Base-by-base conservation (phyloP, 2,797 vertebrate species). In the Odontamblyopus rebecca region DNA sequence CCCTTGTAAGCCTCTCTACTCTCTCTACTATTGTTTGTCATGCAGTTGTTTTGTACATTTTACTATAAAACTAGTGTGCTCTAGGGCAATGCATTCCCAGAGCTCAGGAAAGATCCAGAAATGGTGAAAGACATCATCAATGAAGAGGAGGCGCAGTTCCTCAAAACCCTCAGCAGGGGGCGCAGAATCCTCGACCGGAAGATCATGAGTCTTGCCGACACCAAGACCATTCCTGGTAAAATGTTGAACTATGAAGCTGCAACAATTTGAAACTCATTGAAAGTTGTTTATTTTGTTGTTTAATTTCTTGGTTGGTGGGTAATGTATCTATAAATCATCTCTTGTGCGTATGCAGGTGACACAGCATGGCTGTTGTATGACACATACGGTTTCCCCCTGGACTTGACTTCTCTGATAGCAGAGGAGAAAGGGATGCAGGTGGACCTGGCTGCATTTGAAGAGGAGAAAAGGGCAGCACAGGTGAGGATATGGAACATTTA, bases 351-450 rank as follows among this genome's bases (percentile, higher is more conserved):
- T 82, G 29, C 69, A 99, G 98, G 98, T 32, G 97, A 99, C 82
- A 99, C 98, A 0, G 98, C 97, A 3, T 99, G 98, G 98, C 89
- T 99, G 71, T 81, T 99, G 26, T 99, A 99, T 1, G 98, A 99
- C 91, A 99, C 97, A 0, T 98, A 99, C 0, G 98, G 98, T 0
- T 99, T 99, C 87, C 98, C 98, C 13, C 94, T 95, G 83, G 98
- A 99, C 89, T 95, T 99, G 81, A 99, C 97, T 0, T 97, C 95
- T 16, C 94, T 99, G 68, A 99, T 99, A 57, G 98, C 97, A 0
- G 98, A 99, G 88, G 98, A 99, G 91, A 96, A 97, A 32, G 97
- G 97, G n/a, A 90, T 99, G 85, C 82, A 57, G 1, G 94, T 99
- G 62, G 96, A 99, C 84, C 80, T 96, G 87, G 93, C 95, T 0